A percentile compares a stretch with the other conserved stretches of the same genome.
Evolutionary conservation across 2,888 invertebrate species (phyloP).

Genomic region (Dynastes tityus): DNA sequence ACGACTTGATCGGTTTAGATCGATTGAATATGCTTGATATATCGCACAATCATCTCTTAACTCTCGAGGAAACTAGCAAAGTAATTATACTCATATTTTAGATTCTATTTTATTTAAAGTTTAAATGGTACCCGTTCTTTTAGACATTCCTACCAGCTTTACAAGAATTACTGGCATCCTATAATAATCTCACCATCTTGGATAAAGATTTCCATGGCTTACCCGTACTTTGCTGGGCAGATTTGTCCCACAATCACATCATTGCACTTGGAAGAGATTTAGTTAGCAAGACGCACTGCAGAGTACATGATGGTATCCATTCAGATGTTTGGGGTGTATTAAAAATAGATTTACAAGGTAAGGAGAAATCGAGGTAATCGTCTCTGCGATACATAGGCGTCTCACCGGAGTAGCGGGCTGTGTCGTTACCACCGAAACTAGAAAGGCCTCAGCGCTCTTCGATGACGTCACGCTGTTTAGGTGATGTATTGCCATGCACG

Average conservation of each 20-base stretch:
- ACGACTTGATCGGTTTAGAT: slow-evolving; percentile 85
- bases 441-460: no score
- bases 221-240: slow-evolving; percentile 86
- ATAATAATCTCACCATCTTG: slow-evolving; percentile 82
- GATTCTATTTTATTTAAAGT: neutral
- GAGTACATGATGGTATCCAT: slow-evolving; percentile 85
- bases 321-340: slow-evolving; percentile 74
- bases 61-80: slow-evolving; percentile 88
- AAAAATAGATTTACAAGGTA: slow-evolving; percentile 88
- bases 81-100: slow-evolving; percentile 69
- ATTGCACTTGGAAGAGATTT: slow-evolving; percentile 81
- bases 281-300: slow-evolving; percentile 86
- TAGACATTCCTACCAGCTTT: slow-evolving; percentile 86
- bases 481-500: no score
- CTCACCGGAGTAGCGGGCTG: no score
- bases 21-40: slow-evolving; percentile 83
- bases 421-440: no score
- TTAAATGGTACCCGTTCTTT: slow-evolving; percentile 60
- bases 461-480: no score
- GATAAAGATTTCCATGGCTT: slow-evolving; percentile 88
- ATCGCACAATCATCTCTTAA: slow-evolving; percentile 83
- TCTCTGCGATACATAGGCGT: no score
- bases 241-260: slow-evolving; percentile 85
- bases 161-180: slow-evolving; percentile 83
- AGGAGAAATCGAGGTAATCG: slow-evolving; percentile 58